Evolutionary conservation across 2,113 vertebrate genomes (phyloP).

Genomic region (Corapipo altera): DNA sequence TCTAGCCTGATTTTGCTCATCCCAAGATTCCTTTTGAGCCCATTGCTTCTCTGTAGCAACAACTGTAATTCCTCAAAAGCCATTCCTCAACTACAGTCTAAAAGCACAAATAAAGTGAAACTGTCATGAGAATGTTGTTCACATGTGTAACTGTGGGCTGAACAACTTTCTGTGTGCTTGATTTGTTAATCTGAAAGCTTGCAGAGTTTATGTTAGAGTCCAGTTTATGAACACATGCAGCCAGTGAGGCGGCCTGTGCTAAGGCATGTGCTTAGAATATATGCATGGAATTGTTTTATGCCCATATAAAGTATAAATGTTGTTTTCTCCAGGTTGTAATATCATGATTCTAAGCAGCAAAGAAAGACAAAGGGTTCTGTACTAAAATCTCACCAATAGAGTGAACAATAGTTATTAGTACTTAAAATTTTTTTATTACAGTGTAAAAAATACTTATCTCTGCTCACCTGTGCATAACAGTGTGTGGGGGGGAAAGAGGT

Average conservation of each 20-base stretch:
- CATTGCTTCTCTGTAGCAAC: not conserved
- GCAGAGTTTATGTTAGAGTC: not conserved
- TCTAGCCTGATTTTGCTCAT: not conserved
- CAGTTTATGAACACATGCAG: not conserved
- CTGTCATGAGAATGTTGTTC: not conserved
- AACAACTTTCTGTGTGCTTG: not conserved
- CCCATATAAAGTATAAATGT: not conserved
- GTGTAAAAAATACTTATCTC: constrained; percentile 42
- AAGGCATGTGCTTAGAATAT: not conserved
- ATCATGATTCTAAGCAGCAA: not conserved
- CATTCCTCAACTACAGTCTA: not conserved
- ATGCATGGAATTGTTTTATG: not conserved
- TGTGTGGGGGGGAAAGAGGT: not conserved
- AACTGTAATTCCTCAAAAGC: not conserved
- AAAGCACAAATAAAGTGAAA: not conserved
- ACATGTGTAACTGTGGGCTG: not conserved
- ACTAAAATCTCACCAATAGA: not conserved
- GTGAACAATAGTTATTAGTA: constrained; percentile 15
- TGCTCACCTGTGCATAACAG: not conserved
- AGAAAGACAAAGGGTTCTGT: not conserved
- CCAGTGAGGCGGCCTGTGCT: not conserved
- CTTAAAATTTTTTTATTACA: constrained; percentile 8
- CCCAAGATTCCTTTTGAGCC: not conserved
- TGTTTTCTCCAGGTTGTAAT: not conserved
- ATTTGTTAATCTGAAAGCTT: constrained; percentile 34